Base-by-base conservation (phyloP, 2,888 invertebrate species). In the Lacanobia oleracea region DNA sequence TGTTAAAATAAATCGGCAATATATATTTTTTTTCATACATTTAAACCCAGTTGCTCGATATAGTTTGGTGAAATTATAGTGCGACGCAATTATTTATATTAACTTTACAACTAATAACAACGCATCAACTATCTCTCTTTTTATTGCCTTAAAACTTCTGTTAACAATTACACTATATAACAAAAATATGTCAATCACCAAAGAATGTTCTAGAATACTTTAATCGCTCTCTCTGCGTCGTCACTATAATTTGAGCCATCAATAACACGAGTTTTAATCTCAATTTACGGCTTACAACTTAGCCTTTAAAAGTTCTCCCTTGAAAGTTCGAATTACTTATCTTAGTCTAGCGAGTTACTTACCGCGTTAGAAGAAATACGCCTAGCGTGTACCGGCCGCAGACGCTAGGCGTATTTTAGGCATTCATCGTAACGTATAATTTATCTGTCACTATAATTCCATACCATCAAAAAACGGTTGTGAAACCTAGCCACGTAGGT, bases 41-140 rank as follows among this genome's bases (percentile, higher is more conserved):
- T 83, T 61, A 79, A 59, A 83, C 87, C 86, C 86, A 86, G 86
- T 85, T 81, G 82, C 85, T 83, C 86, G 72, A 62, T 80, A 66
- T 67, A 72, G 72, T 65, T 37, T n/a, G 65, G 59, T 48, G 16
- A 75, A 74, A 67, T 67, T 79, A 75, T 72, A 83, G 71, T 76
- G 77, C 70, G 77, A 77, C 23, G 69, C 53, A 54, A 64, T 43
- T 67, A 74, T 27, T 61, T 72, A 73, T 75, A 80, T 80, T 64
- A 75, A 72, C 77, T 71, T 81, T 74, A 80, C 66, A 80, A 77
- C 77, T 76, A 84, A 81, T 81, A 84, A 83, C 75, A 83, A 83
- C 83, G 50, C 62, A 77, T 73, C 75, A 66, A 70, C 67, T 45
- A 82, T 75, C 82, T 75, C 79, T 81, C 83, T 66, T 82, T 73